A percentile compares a stretch with the other conserved stretches of the same genome.
Evolutionary conservation across 2,113 vertebrate species (phyloP).

Genomic region (Ariopsis seemanni): DNA sequence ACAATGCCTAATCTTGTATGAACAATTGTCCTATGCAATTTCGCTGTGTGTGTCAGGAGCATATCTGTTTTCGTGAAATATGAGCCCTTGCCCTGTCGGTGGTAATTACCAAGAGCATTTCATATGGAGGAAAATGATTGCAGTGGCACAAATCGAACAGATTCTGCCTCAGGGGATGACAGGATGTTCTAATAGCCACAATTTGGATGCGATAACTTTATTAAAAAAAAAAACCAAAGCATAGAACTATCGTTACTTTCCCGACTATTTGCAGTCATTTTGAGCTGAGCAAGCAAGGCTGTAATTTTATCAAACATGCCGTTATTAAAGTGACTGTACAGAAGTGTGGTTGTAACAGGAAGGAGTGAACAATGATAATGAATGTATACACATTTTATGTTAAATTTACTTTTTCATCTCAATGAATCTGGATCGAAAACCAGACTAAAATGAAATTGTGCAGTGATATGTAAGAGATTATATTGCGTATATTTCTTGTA

Average conservation of each 20-base stretch:
- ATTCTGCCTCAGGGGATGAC: constrained; percentile 41
- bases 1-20: constrained; percentile 41
- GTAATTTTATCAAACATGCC: constrained; percentile 9
- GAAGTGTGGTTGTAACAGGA: not conserved
- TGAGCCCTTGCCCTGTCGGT: constrained; percentile 30
- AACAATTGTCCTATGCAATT: constrained; percentile 50
- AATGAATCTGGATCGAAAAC: constrained; percentile 33
- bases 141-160: constrained; percentile 19
- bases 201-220: constrained; percentile 43
- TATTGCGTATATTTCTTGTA: constrained; percentile 49
- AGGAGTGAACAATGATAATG: constrained; percentile 40
- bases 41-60: not conserved
- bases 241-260: not conserved
- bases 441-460: constrained; percentile 15
- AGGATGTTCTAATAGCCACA: constrained; percentile 30
- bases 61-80: constrained; percentile 29
- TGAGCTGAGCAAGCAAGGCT: not conserved
- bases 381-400: constrained; percentile 62
- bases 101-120: constrained; percentile 35
- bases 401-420: constrained; percentile 24
- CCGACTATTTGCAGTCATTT: constrained; percentile 24
- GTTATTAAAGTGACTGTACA: constrained; percentile 24
- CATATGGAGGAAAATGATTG: constrained; percentile 24
- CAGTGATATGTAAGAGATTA: constrained; percentile 6
- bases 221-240: constrained; percentile 39